Conservation (phyloP, 1,140 invertebrate genomes). For the Parasteatoda tepidariorum region DNA sequence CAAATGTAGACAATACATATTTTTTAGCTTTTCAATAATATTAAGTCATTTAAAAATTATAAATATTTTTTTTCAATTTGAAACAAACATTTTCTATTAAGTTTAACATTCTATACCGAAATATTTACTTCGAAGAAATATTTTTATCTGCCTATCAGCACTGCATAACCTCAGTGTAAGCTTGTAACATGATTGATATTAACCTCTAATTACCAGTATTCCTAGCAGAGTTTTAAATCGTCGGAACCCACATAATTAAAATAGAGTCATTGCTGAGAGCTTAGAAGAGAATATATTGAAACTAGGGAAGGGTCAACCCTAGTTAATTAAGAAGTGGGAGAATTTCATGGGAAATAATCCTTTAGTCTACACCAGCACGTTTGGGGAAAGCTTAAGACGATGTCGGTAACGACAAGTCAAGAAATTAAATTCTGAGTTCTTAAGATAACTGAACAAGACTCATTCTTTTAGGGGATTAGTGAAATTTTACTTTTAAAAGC, state of each 20-base stretch:
- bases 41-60: no score
- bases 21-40: no score
- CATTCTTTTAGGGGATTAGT: no score
- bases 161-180: no score
- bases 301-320: neutral
- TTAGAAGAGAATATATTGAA: neutral
- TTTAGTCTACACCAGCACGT: neutral
- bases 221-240: neutral
- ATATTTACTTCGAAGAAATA: no score
- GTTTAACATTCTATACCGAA: no score
- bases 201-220: neutral
- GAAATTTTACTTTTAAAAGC: no score
- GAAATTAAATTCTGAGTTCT: neutral
- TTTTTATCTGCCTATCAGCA: no score
- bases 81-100: no score
- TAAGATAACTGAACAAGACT: no score
- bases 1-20: no score
- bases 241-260: neutral
- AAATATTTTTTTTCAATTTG: no score
- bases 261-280: neutral
- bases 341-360: neutral
- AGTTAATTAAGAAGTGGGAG: neutral
- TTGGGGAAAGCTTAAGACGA: neutral
- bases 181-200: neutral
- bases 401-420: neutral